Evolutionary conservation across 35 echinoderm and acorn worm species (phyloP).

Genomic region (Lytechinus variegatus): DNA sequence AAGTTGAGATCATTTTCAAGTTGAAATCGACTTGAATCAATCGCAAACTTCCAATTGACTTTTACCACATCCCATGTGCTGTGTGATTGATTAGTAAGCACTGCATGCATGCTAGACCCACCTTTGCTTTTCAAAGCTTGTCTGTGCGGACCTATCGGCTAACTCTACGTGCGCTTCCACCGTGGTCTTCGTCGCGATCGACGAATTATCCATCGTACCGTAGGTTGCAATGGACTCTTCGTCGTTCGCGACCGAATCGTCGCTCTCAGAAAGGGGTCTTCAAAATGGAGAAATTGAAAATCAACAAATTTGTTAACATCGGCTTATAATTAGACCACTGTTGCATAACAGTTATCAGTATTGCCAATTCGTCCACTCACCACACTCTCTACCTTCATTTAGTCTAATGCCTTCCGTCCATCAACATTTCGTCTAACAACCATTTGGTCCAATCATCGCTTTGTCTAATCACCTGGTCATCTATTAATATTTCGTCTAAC

Average conservation of each 20-base stretch:
- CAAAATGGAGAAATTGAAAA: neutral
- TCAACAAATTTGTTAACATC: neutral
- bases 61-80: neutral
- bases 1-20: too few species aligned
- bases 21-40: too few species aligned
- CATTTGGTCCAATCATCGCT: too few species aligned
- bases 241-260: neutral
- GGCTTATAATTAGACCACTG: neutral
- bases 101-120: constrained; percentile 16
- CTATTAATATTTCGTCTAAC: too few species aligned
- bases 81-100: neutral
- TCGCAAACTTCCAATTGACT: neutral
- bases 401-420: too few species aligned
- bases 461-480: too few species aligned
- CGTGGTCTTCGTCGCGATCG: neutral
- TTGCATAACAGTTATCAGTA: too few species aligned
- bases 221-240: neutral
- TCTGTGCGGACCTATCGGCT: neutral
- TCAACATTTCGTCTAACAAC: too few species aligned
- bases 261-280: neutral
- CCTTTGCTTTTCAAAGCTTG: neutral
- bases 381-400: too few species aligned
- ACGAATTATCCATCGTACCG: neutral
- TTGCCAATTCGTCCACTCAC: too few species aligned
- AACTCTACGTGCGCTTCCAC: neutral